These are phyloP conservation scores for Thaleichthys pacificus DNA, from an alignment of 2,797 vertebrate genomes.

Conservation along the genomic window DNA sequence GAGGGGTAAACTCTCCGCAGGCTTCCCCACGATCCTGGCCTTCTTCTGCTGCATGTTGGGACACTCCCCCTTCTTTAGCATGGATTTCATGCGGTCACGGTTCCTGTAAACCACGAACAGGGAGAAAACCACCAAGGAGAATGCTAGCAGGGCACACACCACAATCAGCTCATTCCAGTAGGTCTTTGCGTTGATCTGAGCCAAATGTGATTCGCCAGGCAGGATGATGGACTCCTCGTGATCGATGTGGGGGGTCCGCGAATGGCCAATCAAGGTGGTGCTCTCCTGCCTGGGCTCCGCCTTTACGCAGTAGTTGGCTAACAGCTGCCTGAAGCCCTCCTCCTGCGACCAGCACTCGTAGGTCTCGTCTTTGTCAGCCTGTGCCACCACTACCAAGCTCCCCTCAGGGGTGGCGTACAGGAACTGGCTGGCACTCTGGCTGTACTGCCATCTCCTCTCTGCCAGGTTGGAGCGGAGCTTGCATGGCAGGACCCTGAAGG, in stretches of 20 bases:
- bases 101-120: constrained; percentile 85
- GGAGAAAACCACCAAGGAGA: constrained; percentile 73
- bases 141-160: constrained; percentile 79
- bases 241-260: constrained; percentile 59
- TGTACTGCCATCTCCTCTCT: constrained; percentile 80
- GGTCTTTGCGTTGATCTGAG: constrained; percentile 74
- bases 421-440: constrained; percentile 68
- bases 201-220: constrained; percentile 47
- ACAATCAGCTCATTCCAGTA: constrained; percentile 92
- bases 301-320: constrained; percentile 85
- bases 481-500: constrained; percentile 81
- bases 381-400: constrained; percentile 85
- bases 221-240: constrained; percentile 60
- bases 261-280: constrained; percentile 59
- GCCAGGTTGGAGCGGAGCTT: constrained; percentile 87
- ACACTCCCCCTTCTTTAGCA: constrained; percentile 83
- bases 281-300: constrained; percentile 54
- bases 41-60: constrained; percentile 81
- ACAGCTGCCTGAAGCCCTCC: constrained; percentile 83
- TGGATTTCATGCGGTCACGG: constrained; percentile 82
- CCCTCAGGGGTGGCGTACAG: constrained; percentile 82
- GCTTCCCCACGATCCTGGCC: constrained; percentile 73
- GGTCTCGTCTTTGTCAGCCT: constrained; percentile 70
- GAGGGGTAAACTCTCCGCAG: constrained; percentile 83
- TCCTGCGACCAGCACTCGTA: constrained; percentile 93